A percentile compares a stretch with the other conserved stretches of the same genome.
phyloP scores from a whole-genome alignment of 2,113 vertebrate species.

The Scolopax mira region DNA sequence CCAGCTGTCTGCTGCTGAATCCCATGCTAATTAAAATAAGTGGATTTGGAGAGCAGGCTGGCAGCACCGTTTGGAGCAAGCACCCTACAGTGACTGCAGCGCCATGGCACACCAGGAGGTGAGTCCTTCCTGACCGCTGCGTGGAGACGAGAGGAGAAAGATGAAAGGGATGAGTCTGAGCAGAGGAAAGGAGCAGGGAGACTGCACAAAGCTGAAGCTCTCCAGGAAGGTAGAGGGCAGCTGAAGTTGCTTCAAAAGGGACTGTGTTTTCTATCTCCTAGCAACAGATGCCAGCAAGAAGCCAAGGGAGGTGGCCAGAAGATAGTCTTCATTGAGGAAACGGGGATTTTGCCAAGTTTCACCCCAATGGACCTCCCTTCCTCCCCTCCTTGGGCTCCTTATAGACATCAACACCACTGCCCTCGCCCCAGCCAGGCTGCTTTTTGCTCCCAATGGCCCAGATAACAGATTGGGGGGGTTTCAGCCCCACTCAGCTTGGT shows the following conservation, averaged over 20 bases:
- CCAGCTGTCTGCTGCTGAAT: background rate
- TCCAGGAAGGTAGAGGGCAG: background rate
- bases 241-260: background rate
- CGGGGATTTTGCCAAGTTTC: background rate
- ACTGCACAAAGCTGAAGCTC: background rate
- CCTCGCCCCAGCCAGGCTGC: background rate
- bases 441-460: background rate
- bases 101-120: accelerated
- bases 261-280: constrained; percentile 6
- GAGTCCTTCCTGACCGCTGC: accelerated
- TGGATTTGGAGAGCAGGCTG: background rate
- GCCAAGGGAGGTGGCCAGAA: background rate
- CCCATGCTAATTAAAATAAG: background rate
- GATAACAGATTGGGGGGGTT: no score
- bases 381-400: background rate
- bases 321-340: background rate
- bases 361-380: accelerated
- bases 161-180: background rate
- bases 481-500: background rate
- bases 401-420: accelerated
- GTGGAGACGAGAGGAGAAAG: background rate
- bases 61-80: background rate
- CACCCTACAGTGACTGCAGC: background rate
- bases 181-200: background rate
- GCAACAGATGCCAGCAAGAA: constrained; percentile 27